Evolutionary conservation across 2,113 vertebrate species (phyloP).

Genomic region (Engystomops pustulosus): DNA sequence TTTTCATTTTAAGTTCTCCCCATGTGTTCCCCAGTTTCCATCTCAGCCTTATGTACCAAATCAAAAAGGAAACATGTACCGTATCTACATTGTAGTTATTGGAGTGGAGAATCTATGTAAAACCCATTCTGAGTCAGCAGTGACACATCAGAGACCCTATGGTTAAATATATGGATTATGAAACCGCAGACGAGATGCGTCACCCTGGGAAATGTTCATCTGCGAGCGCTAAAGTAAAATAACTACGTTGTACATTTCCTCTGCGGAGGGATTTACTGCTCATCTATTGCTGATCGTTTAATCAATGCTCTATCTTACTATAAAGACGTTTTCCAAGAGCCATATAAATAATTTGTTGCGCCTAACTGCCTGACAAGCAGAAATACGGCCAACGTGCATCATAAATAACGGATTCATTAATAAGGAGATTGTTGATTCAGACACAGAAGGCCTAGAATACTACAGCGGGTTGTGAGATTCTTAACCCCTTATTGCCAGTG

Average conservation of each 20-base stretch:
- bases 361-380: slow-evolving; percentile 36
- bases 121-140: background rate
- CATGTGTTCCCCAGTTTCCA: background rate
- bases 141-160: background rate
- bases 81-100: background rate
- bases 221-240: background rate
- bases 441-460: background rate
- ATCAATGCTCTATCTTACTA: slow-evolving; percentile 37
- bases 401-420: slow-evolving; percentile 17
- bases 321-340: slow-evolving; percentile 20
- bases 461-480: no score
- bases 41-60: background rate
- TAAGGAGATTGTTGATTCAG: background rate
- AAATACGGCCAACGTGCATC: slow-evolving; percentile 4
- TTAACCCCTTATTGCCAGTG: no score
- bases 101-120: background rate
- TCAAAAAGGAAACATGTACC: background rate
- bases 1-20: no score
- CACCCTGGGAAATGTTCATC: slow-evolving; percentile 25
- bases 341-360: slow-evolving; percentile 42
- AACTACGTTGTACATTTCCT: background rate
- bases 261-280: slow-evolving; percentile 12
- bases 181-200: background rate
- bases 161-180: background rate
- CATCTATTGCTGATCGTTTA: slow-evolving; percentile 40